Percentiles rank a stretch among this genome's conserved stretches.
phyloP scores from a whole-genome alignment of 1,140 invertebrate species.

The Leguminivora glycinivorella region DNA sequence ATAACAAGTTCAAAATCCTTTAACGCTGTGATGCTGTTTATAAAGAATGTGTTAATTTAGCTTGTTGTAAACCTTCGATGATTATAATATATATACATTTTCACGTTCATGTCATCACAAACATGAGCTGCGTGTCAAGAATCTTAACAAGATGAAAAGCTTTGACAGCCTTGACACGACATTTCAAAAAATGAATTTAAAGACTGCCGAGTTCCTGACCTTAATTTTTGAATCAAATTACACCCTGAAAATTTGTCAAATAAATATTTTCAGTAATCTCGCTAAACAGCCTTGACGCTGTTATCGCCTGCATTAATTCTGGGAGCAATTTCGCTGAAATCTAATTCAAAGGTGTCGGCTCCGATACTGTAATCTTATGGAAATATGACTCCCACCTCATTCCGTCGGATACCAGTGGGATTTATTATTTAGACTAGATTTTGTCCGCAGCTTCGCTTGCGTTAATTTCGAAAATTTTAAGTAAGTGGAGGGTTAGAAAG shows the following conservation, averaged over 20 bases:
- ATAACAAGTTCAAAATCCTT: background rate
- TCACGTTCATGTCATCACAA: no score
- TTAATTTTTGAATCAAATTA: background rate
- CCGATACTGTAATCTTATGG: constrained; percentile 1
- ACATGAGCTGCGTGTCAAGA: no score
- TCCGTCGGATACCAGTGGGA: constrained; percentile 3
- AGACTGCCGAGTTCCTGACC: background rate
- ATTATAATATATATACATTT: no score
- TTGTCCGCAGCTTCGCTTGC: no score
- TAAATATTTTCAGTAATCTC: background rate
- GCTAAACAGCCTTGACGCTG: background rate
- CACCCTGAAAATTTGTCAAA: background rate
- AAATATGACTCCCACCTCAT: constrained; percentile 17
- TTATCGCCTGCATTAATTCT: background rate
- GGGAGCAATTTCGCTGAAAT: constrained; percentile 11
- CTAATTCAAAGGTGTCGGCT: constrained; percentile 11
- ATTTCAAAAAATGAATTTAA: background rate
- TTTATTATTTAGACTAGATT: no score
- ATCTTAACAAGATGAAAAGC: no score
- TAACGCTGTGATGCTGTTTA: background rate
- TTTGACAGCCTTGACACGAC: no score
- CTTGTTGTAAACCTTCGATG: background rate
- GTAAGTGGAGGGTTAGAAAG: no score
- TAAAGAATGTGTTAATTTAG: background rate
- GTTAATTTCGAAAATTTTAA: no score